Base-by-base conservation (phyloP, 1,140 invertebrate species). In the Heliconius melpomene region DNA sequence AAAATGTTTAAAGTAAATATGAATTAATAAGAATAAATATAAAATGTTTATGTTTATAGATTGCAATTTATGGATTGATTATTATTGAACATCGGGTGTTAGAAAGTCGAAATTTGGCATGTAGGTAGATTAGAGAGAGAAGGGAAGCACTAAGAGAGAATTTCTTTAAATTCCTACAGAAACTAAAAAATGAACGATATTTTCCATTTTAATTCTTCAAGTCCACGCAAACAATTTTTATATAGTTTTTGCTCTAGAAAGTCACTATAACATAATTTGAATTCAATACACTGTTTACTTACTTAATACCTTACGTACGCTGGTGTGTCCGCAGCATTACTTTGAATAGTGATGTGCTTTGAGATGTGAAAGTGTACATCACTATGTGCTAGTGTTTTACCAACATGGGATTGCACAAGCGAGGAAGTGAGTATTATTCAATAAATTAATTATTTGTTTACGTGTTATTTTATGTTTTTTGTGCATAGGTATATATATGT, bases 341-440 rank as follows among this genome's bases (percentile, higher is more conserved):
- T 74, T 78, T 50, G 83, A 83, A 85, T 89, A 87, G 88, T 88
- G 87, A 87, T 88, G 85, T 82, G 81, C 78, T 73, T 83, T 90
- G 87, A 87, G 83, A 88, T 84, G 84, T 85, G 84, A 84, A 86
- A 85, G 87, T 87, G 86, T 86, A 80, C 40, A n/a, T 72, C 74
- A 80, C 18, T 66, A 80, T 80, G 54, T 80, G 75, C 29, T 80
- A 86, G 86, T 87, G 89, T 87, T 84, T 84, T 80, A 84, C 66
- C 84, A 88, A 82, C 82, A 91, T 91, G 90, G 90, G 90, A 75
- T 84, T 91, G 66, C 88, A 91, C 82, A 91, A 90, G 76, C 85
- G 88, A 74, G 87, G 84, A 83, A 91, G 90, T 91, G 80, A 91
- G 90, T 91, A 89, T 46, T 46, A 46, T 87, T 72, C 9, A 32